Base-by-base conservation (phyloP, 2,888 invertebrate species). In the Ormyrus thymus region DNA sequence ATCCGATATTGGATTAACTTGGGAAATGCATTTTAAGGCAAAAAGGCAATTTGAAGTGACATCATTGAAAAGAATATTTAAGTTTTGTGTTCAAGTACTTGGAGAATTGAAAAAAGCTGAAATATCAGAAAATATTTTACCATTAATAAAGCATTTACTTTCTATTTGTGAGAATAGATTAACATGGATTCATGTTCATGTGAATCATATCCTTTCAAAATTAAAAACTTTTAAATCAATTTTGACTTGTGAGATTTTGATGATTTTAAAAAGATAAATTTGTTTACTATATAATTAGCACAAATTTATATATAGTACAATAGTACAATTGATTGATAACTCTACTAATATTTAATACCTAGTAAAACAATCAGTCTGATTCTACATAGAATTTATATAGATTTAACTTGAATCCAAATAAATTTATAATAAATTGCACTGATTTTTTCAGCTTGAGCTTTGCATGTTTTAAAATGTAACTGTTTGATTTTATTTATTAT, bases 1-100 rank as follows among this genome's bases (percentile, higher is more conserved):
- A 1, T 94, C 96, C 51, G 96, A 96, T 90, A 95, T 97, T 10
- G 97, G 97, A 7, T 91, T 97, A 68, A 94, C 97, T 61, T 97
- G 96, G 96, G 97, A 97, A 90, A 93, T 95, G 53, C 97, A 98
- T 90, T 94, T 95, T 85, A 93, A 94, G 86, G 94, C 96, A 50
- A 97, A 97, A 90, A 94, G 94, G 85, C 93, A 94, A 59, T 97
- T 98, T 91, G 97, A 97, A 92, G 93, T 92, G 43, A 92, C 93
- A 68, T 95, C 97, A 88, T 91, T 98, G 83, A 94, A 95, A 86
- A 92, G 94, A 82, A 96, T 97, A 87, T 96, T 97, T 87, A 92
- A 93, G 86, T 94, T 95, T 90, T 93, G 93, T 81, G 90, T 95
- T 9, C 92, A 92, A 87, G 92, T 94, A 29, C 90, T 95, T 48